Conservation (phyloP, 1,140 invertebrate genomes). For the Drosophila tsacasi region DNA sequence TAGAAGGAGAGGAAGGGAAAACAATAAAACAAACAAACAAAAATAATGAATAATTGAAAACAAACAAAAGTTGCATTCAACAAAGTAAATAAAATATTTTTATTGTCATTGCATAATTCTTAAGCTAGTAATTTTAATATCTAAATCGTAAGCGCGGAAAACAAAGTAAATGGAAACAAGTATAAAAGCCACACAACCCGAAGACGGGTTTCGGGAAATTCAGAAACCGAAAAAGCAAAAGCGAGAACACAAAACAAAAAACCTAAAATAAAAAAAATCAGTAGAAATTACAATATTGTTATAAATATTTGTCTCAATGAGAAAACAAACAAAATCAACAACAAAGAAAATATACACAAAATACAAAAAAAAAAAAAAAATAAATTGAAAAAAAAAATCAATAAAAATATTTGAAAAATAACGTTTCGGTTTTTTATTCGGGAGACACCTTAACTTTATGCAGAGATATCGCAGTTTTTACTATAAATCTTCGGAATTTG, state of each 20-base stretch:
- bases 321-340: conserved; percentile 61
- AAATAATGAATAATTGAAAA: conserved; percentile 8
- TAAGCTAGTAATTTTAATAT: conserved; percentile 83
- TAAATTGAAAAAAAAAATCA: conserved; percentile 40
- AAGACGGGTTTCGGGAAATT: conserved; percentile 6
- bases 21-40: conserved; percentile 20
- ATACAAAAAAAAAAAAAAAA: conserved; percentile 48
- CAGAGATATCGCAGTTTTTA: background rate
- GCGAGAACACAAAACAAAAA: conserved; percentile 3
- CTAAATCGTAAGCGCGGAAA: conserved; percentile 72
- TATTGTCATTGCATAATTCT: conserved; percentile 83
- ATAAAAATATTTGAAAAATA: conserved; percentile 54
- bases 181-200: conserved; percentile 25
- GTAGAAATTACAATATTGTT: conserved; percentile 81
- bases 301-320: conserved; percentile 83
- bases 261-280: conserved; percentile 21
- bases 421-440: conserved; percentile 4
- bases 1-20: conserved; percentile 10
- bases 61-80: conserved; percentile 57
- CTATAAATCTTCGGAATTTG: background rate
- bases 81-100: conserved; percentile 71
- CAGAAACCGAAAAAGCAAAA: conserved; percentile 14
- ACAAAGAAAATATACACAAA: conserved; percentile 67
- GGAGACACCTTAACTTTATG: background rate
- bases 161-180: conserved; percentile 59